phyloP scores from a whole-genome alignment of 2,113 vertebrate species.

The Eulemur rufifrons region DNA sequence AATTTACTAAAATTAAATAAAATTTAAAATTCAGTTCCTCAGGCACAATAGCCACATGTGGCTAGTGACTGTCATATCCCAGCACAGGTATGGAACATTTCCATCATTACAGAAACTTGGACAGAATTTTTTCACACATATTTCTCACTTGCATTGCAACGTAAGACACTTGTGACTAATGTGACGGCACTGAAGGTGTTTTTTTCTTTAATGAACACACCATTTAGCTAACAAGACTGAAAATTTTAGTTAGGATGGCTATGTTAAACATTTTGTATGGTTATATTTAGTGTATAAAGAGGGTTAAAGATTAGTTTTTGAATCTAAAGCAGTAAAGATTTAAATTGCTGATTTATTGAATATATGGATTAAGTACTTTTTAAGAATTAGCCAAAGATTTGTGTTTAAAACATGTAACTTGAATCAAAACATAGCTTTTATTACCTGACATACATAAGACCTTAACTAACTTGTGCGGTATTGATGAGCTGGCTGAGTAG shows the following conservation, averaged over 20 bases:
- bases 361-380: conserved; percentile 8
- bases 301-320: neutral
- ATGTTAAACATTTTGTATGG: neutral
- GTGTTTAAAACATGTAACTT: neutral
- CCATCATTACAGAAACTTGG: neutral
- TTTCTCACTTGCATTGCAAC: neutral
- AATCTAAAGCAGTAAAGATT: neutral
- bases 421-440: neutral
- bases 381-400: neutral
- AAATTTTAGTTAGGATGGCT: neutral
- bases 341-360: conserved; percentile 1
- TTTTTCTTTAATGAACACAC: neutral
- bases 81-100: neutral
- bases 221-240: neutral
- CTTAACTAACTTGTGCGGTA: neutral
- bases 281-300: neutral
- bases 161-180: neutral
- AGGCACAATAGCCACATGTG: neutral
- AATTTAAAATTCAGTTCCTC: neutral
- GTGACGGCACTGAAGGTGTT: neutral
- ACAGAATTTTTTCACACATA: neutral
- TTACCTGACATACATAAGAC: neutral
- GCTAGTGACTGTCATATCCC: neutral
- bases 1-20: neutral
- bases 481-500: neutral